These are phyloP conservation scores for Platorchestia sp. DNA, from an alignment of 1,140 invertebrate genomes.

Conservation along the genomic window DNA sequence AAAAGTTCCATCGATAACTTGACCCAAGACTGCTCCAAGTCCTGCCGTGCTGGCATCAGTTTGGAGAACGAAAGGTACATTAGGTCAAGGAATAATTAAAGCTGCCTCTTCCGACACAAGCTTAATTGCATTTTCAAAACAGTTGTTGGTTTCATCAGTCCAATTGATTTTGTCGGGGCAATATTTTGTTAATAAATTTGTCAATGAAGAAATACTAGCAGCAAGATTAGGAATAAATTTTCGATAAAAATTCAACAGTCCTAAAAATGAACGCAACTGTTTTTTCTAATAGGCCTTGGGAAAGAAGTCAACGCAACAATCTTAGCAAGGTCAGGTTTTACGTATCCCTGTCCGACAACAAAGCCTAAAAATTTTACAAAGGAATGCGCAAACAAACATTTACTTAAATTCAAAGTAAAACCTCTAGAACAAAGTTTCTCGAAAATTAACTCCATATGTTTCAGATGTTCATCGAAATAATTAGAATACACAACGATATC, in stretches of 20 bases:
- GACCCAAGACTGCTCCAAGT: too few species aligned
- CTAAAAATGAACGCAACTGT: background rate
- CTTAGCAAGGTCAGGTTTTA: background rate
- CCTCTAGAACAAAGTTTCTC: background rate
- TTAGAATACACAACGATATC: background rate
- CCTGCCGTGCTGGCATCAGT: background rate
- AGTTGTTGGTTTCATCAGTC: background rate
- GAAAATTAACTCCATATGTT: background rate
- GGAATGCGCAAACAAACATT: too few species aligned
- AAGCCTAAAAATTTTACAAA: conserved; percentile 34
- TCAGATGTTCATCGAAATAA: background rate
- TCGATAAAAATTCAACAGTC: too few species aligned
- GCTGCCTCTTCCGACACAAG: background rate
- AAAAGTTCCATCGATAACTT: background rate
- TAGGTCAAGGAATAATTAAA: background rate
- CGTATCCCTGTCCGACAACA: conserved; percentile 9
- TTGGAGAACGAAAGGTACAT: background rate
- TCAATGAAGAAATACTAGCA: background rate
- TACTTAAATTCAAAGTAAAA: background rate
- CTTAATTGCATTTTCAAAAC: background rate
- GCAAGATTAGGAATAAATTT: background rate
- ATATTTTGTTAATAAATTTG: too few species aligned
- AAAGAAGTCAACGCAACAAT: background rate
- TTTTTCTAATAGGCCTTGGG: conserved; percentile 20
- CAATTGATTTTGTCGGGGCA: background rate